Evolutionary conservation across 2,888 invertebrate genomes (phyloP), one percentile per base, ranked within the genome.

Genomic region (Morpho achilles): DNA sequence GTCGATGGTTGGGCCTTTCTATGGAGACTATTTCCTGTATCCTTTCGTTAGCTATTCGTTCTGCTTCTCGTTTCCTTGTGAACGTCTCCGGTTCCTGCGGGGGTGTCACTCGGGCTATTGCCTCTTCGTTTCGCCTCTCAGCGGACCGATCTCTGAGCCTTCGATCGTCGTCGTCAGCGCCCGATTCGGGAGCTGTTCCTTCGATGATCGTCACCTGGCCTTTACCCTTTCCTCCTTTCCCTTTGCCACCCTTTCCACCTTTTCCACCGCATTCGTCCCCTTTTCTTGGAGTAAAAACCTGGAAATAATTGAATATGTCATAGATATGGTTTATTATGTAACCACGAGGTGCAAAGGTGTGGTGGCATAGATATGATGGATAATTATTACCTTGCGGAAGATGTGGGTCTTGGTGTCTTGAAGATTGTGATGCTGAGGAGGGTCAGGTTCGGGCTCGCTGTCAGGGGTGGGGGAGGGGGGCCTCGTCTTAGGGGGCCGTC

Each of bases 171-270:
- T 87, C 87, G 61, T 85, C 87, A 5, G 77, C 80, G 7, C 84
- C 82, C 0, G 83, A 76, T 60, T 85, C 84, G 2, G 84, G 82
- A 6, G 87, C 81, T 0, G 80, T 84, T 40, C 82, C 82, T 68
- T 94, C 95, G 61, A 95, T 93, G 56, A 95, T 93, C 55, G 95
- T 93, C 54, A 95, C 95, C 67, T 95, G 95, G 3, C 93, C 94
- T 75, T 95, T 94, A 57, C 93, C 93, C 68, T 93, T 94, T 2
- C 94, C 94, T 2, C 94, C 94, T 67, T 94, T 94, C 32, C 94
- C 95, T 63, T 95, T 94, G 55, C 94, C 95, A 47, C 93, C 94
- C 8, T 94, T 94, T 69, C 94, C 94, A 0, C 94, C 94, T 22
- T 94, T 94, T 50, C 94, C 93, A 16, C 71, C 72, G 44, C 69